Percentiles rank a stretch among this genome's conserved stretches.
Evolutionary conservation across 2,888 invertebrate genomes (phyloP).

Genomic region (Zaprionus obscuricornis): DNA sequence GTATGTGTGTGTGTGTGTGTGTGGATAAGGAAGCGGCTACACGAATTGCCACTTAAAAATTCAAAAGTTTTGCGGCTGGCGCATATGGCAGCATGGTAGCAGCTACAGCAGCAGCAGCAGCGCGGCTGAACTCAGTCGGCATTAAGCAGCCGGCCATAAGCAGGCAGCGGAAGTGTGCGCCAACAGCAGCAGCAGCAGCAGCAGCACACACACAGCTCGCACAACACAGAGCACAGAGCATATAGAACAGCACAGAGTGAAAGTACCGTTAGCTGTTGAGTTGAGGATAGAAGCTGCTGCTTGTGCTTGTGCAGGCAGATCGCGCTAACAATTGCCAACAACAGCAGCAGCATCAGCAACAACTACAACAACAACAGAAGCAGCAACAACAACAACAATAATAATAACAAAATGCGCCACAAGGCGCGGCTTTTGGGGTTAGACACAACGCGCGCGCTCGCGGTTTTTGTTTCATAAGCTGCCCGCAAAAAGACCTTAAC

Average conservation of each 20-base stretch:
- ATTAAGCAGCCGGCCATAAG: slow-evolving; percentile 14
- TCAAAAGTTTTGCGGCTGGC: slow-evolving; percentile 74
- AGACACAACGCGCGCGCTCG: slow-evolving; percentile 61
- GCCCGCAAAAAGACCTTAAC: slow-evolving; percentile 58
- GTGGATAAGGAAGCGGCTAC: slow-evolving; percentile 62
- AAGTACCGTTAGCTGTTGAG: too few relatives aligned
- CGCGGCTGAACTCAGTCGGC: slow-evolving; percentile 14
- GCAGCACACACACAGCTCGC: too few relatives aligned
- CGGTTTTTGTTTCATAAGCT: slow-evolving; percentile 48
- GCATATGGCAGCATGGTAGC: slow-evolving; percentile 62
- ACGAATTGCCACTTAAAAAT: slow-evolving; percentile 77
- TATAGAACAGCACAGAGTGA: too few relatives aligned
- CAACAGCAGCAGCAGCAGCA: slow-evolving; percentile 18
- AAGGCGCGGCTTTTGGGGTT: slow-evolving; percentile 57
- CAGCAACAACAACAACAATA: slow-evolving; percentile 36
- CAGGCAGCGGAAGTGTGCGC: slow-evolving; percentile 40
- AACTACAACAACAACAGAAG: neutral
- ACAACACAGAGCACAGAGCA: too few relatives aligned
- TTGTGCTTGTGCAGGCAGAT: too few relatives aligned
- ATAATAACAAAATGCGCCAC: slow-evolving; percentile 63
- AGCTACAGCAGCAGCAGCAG: slow-evolving; percentile 20
- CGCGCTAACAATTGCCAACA: slow-evolving; percentile 44
- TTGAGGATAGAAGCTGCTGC: slow-evolving; percentile 1
- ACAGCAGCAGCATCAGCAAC: too few relatives aligned
- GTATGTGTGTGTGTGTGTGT: neutral